Conservation (phyloP, 1,140 invertebrate genomes). For the Pristionchus pacificus region DNA sequence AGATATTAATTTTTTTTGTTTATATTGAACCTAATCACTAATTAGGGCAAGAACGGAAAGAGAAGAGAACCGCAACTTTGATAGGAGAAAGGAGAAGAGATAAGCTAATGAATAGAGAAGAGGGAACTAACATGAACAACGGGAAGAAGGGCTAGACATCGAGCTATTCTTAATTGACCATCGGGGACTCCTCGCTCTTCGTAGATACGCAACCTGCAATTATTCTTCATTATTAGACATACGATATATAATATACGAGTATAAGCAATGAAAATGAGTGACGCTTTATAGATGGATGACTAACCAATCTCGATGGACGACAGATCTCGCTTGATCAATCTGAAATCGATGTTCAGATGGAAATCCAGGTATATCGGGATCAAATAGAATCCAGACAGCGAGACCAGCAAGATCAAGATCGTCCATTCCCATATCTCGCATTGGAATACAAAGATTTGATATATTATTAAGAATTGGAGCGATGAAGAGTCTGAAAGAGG, state of each 20-base stretch:
- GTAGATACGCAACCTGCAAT: neutral
- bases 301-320: no score
- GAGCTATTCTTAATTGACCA: neutral
- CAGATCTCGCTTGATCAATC: neutral
- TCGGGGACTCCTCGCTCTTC: neutral
- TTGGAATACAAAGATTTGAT: neutral
- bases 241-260: no score
- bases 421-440: neutral
- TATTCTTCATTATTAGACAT: no score
- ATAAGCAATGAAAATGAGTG: no score
- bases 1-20: no score
- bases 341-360: neutral
- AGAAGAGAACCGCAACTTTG: no score
- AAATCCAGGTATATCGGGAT: neutral
- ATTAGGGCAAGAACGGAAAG: no score
- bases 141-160: neutral
- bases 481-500: neutral
- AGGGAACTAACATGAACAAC: neutral
- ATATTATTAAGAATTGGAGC: neutral
- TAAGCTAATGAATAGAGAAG: no score
- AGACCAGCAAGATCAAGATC: neutral
- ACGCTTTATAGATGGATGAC: no score
- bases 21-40: no score
- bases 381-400: neutral
- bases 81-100: no score